A percentile compares a stretch with the other conserved stretches of the same genome.
phyloP scores from a whole-genome alignment of 37 sponge, comb jelly and placozoan species.

The Agelas oroides region DNA sequence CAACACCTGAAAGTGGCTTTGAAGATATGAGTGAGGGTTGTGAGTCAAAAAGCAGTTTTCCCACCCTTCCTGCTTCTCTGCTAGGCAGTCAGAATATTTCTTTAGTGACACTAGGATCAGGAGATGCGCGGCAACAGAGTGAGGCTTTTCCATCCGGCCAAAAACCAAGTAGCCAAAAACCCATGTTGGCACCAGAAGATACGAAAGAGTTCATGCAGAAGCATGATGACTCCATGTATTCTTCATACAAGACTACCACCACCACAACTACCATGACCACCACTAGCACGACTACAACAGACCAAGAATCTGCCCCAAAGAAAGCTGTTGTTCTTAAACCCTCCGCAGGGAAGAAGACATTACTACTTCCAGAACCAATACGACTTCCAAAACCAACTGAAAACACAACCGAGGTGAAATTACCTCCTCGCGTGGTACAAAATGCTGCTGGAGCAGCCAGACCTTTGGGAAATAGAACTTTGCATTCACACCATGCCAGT shows the following conservation, averaged over 20 bases:
- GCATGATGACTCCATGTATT: no score
- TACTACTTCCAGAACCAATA: slow-evolving; percentile 28
- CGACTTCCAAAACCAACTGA: slow-evolving; percentile 17
- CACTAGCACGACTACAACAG: background rate
- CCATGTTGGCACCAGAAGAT: no score
- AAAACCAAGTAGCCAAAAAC: no score
- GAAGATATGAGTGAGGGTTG: slow-evolving; percentile 53
- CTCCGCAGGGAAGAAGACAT: background rate
- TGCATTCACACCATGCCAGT: background rate
- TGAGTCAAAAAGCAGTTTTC: slow-evolving; percentile 31
- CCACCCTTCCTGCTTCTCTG: slow-evolving; percentile 42
- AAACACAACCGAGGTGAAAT: background rate
- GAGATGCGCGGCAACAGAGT: background rate
- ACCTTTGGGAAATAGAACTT: background rate
- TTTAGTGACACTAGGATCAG: background rate
- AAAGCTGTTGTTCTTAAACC: slow-evolving; percentile 17
- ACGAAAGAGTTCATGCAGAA: no score
- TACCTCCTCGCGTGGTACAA: background rate
- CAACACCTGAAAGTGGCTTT: slow-evolving; percentile 79
- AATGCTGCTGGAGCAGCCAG: background rate
- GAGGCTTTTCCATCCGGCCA: no score
- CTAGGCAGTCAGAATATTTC: slow-evolving; percentile 27
- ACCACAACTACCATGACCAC: no score
- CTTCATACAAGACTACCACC: no score
- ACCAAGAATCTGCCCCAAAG: background rate